Base-by-base conservation (phyloP, 1,140 invertebrate species). In the Zaprionus davidi region DNA sequence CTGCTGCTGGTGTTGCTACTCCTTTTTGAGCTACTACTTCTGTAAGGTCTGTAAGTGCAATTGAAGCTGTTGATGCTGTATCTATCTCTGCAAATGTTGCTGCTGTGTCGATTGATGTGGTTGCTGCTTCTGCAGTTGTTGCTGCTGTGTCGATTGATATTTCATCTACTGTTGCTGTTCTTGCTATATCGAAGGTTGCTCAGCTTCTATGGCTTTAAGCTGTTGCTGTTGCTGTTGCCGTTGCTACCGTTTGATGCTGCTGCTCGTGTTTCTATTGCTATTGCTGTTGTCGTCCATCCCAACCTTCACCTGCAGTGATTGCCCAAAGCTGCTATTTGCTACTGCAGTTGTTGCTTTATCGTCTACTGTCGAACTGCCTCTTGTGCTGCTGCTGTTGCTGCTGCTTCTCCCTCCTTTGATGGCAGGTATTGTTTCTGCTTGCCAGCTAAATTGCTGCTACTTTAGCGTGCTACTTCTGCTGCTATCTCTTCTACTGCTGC, bases 371-470 rank as follows among this genome's bases (percentile, higher is more conserved):
- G 41, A 44, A n/a, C 41, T 22, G 15, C 13, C 20, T 2, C 5
- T 13, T 17, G 17, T 28, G 28, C 5, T 51, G 44, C 62, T 73
- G 75, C 75, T 82, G 75, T 57, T 73, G 69, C 69, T 56, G 24
- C 17, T 65, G 26, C 71, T 20, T n/a, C 31, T 34, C 31, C 3
- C 31, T 34, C 9, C 31, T 34, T 34, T 34, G 31, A 34, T 34
- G 11, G 9, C 31, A 34, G 9, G 31, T 11, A 34, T 41, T 41
- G 38, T 41, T 41, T 41, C 38, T 41, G 38, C 15, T 24, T 60
- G 22, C 22, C 5, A 22, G 20, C 24, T 15, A 15, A n/a, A 7
- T 24, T 55, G 28, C 15, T 11, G 17, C 26, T 17, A n/a, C 28
- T 17, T n/a, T 20, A 4, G 41, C 57, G 12, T n/a, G 26, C 13